These are phyloP conservation scores for Drosophila meridionalis DNA, from an alignment of 2,888 invertebrate genomes.

Conservation along the genomic window DNA sequence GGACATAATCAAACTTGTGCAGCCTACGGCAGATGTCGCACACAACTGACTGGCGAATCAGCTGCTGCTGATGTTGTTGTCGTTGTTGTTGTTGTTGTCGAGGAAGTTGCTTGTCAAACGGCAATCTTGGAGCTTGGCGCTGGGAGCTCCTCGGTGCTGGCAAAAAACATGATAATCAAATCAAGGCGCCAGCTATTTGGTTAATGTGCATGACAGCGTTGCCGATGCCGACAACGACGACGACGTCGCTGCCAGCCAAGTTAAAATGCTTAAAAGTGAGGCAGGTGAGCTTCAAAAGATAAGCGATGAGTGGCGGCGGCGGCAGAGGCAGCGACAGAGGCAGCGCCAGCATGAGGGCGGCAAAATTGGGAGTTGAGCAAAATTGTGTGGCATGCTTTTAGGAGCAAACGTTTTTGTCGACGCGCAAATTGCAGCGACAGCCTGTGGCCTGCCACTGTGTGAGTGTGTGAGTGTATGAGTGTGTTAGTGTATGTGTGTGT, in stretches of 20 bases:
- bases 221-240: slow-evolving; percentile 17
- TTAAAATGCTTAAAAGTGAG: slow-evolving; percentile 71
- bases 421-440: slow-evolving; percentile 75
- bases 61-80: slow-evolving; percentile 10
- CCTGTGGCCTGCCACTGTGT: slow-evolving; percentile 55
- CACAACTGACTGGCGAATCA: slow-evolving; percentile 29
- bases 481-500: slow-evolving; percentile 14
- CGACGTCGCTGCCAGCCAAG: slow-evolving; percentile 32
- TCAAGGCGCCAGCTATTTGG: slow-evolving; percentile 79
- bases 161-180: slow-evolving; percentile 73
- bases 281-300: slow-evolving; percentile 64
- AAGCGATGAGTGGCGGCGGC: slow-evolving; percentile 41
- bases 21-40: slow-evolving; percentile 20
- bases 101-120: slow-evolving; percentile 75
- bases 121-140: slow-evolving; percentile 53
- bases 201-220: slow-evolving; percentile 67
- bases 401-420: slow-evolving; percentile 65
- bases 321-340: not conserved
- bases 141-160: slow-evolving; percentile 24
- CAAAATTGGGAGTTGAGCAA: slow-evolving; percentile 10
- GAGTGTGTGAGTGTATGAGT: slow-evolving; percentile 14
- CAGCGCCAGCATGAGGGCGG: not conserved
- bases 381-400: slow-evolving; percentile 73
- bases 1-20: slow-evolving; percentile 28
- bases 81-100: slow-evolving; percentile 37